These are phyloP conservation scores for Mimachlamys varia DNA, from an alignment of 2,888 invertebrate genomes.

Conservation along the genomic window DNA sequence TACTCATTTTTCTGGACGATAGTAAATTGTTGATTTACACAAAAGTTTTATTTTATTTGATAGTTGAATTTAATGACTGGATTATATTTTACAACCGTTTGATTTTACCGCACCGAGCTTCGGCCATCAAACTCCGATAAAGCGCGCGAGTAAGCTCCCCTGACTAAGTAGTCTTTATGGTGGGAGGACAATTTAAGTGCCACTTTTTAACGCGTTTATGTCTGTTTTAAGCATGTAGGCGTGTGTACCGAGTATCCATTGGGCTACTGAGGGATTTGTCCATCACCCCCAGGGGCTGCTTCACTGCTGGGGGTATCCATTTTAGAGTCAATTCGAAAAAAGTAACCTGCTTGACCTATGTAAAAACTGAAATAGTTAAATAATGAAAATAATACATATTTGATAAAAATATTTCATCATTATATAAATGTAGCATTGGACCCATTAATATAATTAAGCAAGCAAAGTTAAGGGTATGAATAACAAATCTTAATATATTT, in stretches of 20 bases:
- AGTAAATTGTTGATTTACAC: conserved; percentile 20
- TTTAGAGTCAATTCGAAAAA: no score
- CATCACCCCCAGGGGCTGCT: not conserved
- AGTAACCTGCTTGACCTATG: no score
- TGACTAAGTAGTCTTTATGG: conserved; percentile 22
- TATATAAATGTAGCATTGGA: no score
- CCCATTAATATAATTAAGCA: no score
- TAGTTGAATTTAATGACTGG: conserved; percentile 11
- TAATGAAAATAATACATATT: no score
- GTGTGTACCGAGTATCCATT: conserved; percentile 13
- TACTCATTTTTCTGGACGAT: conserved; percentile 29
- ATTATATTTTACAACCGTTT: conserved; percentile 34
- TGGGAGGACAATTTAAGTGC: conserved; percentile 28
- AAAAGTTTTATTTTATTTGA: conserved; percentile 32
- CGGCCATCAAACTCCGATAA: conserved; percentile 30
- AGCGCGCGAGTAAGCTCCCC: conserved; percentile 3
- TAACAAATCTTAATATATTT: no score
- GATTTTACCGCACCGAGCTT: conserved; percentile 25
- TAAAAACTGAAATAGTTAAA: no score
- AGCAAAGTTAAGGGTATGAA: no score
- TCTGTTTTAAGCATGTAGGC: conserved; percentile 23
- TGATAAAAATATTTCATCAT: no score
- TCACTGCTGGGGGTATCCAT: not conserved
- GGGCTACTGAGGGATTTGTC: not conserved
- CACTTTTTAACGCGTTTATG: not conserved